Evolutionary conservation across 2,888 invertebrate genomes (phyloP), one percentile per base, ranked within the genome.

Genomic region (Drosophila maculinotata): DNA sequence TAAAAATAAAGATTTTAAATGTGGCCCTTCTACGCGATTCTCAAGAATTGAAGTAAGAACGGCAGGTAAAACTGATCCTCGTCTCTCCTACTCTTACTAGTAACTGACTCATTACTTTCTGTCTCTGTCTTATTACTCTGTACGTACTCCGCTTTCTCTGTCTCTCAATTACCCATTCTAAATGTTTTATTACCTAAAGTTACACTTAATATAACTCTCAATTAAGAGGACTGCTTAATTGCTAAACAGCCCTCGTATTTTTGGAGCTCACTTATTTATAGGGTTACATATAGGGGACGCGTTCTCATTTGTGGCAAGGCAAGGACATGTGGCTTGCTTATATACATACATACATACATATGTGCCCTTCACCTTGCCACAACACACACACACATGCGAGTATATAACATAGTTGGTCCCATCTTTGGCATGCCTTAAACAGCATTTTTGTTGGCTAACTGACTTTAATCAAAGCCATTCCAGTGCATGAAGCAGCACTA

Each of bases 321-420:
- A 70, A 76, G 79, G 76, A 70, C 65, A 59, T 53, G 68, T 59
- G 67, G 70, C 57, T 38, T 54, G 35, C 66, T 25, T 62, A 65
- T 62, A 44, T 63, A 47, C 59, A 66, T 56, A 45, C n/a, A n/a
- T 26, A 17, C 25, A 26, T 53, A 67, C 49, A 39, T 14, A 10
- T 35, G 23, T 53, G 67, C 33, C 79, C 83, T 79, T 79, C 79
- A 76, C 82, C 76, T 82, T 79, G 60, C 60, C 44, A 52, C 54
- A 49, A 17, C 54, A 8, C 45, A 26, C 26, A n/a, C 9, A 26
- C 28, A 17, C 48, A 66, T 35, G 49, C 39, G 14, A 12, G 20
- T 20, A 25, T 15, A 41, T 12, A 36, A 36, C 53, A 71, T 67
- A 54, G 62, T 67, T 68, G 47, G 17, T 15, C 31, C 14, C 12